Evolutionary conservation across 2,888 invertebrate genomes (phyloP), one percentile per base, ranked within the genome.

Genomic region (Cyclophora albipunctata): DNA sequence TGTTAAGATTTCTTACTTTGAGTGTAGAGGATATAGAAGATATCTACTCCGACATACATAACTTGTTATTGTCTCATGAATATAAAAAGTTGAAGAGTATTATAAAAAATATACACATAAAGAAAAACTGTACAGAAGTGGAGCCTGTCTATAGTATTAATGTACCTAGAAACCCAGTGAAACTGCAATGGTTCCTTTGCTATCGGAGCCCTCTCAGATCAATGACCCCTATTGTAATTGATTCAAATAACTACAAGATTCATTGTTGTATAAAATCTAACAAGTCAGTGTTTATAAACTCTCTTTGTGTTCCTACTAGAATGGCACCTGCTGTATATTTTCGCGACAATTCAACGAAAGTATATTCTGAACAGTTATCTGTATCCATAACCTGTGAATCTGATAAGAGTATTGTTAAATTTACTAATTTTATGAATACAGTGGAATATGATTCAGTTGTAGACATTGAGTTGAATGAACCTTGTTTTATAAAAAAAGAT

Each of bases 221-320:
- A 45, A 76, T 81, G 53, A 73, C 82, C 46, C 89, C 89, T 34
- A 71, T 86, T 46, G 63, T 73, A 33, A 81, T 89, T 58, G 81
- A 85, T 60, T 64, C 73, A 43, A 73, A 73, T 54, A 80, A 82
- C 61, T 73, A 66, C 58, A 66, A 63, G 33, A 71, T 86, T 54
- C 68, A 77, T 60, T 72, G 80, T 47, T 74, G 79, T 63, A 61
- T 89, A 47, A 87, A 77, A 71, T 75, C 78, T 33, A 78, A 79
- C 59, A 89, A 86, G 62, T 82, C 89, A 42, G 73, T 88, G 56
- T 87, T 89, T 65, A 70, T 89, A 37, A 81, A 84, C 58, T 81
- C 84, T 42, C 68, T 90, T 6, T 78, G 75, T 62, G 71, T 89
- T 49, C 86, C 86, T 34, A 84, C 89, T 4, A 79, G 87, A 54